phyloP scores from a whole-genome alignment of 2,888 invertebrate species.

The Rhaphigaster nebulosa region DNA sequence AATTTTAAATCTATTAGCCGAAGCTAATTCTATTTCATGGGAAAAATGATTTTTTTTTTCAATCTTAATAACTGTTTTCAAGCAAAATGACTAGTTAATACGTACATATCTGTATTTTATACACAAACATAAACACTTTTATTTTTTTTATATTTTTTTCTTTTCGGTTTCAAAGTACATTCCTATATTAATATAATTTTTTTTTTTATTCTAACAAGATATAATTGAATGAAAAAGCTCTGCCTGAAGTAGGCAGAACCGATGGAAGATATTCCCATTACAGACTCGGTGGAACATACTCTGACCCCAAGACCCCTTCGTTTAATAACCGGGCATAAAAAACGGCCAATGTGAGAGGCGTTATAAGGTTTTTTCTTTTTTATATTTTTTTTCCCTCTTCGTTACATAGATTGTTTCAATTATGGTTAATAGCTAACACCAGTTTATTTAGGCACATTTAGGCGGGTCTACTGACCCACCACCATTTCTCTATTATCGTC shows the following conservation, averaged over 20 bases:
- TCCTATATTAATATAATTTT: too few species aligned
- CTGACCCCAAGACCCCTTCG: not conserved
- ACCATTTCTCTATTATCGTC: not conserved
- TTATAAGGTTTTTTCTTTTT: not conserved
- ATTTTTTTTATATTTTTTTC: too few species aligned
- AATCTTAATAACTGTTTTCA: too few species aligned
- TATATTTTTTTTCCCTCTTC: not conserved
- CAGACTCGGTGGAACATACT: not conserved
- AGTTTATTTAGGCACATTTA: slow-evolving; percentile 22
- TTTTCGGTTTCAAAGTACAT: not conserved
- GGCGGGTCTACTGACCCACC: slow-evolving; percentile 28
- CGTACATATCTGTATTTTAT: too few species aligned
- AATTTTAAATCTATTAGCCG: too few species aligned
- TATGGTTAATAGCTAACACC: slow-evolving; percentile 40
- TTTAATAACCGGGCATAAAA: slow-evolving; percentile 24
- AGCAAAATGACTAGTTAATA: too few species aligned
- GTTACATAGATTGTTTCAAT: slow-evolving; percentile 48
- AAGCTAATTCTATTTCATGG: too few species aligned
- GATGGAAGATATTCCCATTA: not conserved
- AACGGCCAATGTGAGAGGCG: slow-evolving; percentile 38
- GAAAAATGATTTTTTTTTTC: too few species aligned
- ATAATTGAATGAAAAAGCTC: not conserved
- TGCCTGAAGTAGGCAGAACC: not conserved
- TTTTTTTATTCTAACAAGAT: not conserved
- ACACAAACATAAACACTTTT: too few species aligned